These are phyloP conservation scores for Pedicia rivosa DNA, from an alignment of 2,888 invertebrate genomes.

Conservation along the genomic window DNA sequence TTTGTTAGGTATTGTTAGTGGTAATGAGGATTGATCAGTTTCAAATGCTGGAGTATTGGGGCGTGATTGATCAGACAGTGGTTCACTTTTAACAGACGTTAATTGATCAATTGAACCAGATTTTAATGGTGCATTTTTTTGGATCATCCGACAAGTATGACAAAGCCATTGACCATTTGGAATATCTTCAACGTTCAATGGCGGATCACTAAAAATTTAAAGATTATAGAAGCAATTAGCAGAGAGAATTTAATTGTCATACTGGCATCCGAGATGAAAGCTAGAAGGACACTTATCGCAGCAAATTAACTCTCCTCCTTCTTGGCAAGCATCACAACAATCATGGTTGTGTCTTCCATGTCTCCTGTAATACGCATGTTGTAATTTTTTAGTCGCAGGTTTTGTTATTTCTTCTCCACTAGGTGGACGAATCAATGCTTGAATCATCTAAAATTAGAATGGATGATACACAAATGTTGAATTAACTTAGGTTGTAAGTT, in stretches of 20 bases:
- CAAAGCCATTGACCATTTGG: conserved; percentile 88
- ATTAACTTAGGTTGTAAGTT: conserved; percentile 15
- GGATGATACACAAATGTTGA: conserved; percentile 4
- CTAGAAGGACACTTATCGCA: conserved; percentile 93
- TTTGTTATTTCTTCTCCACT: conserved; percentile 47
- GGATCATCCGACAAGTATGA: conserved; percentile 49
- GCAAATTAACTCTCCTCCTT: conserved; percentile 88
- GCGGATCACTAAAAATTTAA: conserved; percentile 61
- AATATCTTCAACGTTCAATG: conserved; percentile 74
- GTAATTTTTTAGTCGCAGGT: conserved; percentile 32
- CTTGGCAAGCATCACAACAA: conserved; percentile 84
- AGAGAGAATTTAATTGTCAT: conserved; percentile 29
- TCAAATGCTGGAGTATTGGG: conserved; percentile 20
- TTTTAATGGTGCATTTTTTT: conserved; percentile 27
- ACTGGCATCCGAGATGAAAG: conserved; percentile 94
- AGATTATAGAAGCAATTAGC: not conserved
- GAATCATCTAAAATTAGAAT: conserved; percentile 63
- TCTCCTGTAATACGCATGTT: conserved; percentile 70
- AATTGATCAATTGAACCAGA: conserved; percentile 31
- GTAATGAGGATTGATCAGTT: not conserved
- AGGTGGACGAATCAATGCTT: conserved; percentile 76
- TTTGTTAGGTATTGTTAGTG: conserved; percentile 25
- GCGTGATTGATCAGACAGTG: conserved; percentile 29
- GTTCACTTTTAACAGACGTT: conserved; percentile 18
- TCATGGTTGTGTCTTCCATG: conserved; percentile 87